Conservation (phyloP, 2,888 invertebrate species). For the Dryomyza anilis region DNA sequence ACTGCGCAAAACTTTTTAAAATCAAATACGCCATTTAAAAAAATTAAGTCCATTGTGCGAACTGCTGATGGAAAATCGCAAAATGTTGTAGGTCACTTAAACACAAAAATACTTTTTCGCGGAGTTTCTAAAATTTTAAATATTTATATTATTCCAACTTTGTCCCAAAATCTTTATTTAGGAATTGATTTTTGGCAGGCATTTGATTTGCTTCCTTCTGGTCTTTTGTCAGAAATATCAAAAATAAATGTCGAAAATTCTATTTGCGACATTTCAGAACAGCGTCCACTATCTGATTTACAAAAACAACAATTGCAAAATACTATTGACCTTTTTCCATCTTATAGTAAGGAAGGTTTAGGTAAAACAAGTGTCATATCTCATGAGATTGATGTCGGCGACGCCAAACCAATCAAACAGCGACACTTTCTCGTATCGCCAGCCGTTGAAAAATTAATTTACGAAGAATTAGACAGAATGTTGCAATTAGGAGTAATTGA, state of each 20-base stretch:
- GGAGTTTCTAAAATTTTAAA: background rate
- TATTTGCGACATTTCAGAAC: too few relatives aligned
- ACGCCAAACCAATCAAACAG: conserved; percentile 21
- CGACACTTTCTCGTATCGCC: conserved; percentile 20
- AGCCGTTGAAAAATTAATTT: conserved; percentile 19
- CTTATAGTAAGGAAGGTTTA: conserved; percentile 20
- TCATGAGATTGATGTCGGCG: conserved; percentile 8
- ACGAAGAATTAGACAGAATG: conserved; percentile 25
- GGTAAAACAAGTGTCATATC: conserved; percentile 8
- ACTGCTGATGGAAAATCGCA: conserved; percentile 29
- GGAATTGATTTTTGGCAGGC: conserved; percentile 29
- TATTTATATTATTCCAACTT: conserved; percentile 23
- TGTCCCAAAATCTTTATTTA: conserved; percentile 28
- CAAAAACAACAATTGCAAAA: too few relatives aligned
- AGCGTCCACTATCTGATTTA: too few relatives aligned
- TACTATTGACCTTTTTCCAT: conserved; percentile 5
- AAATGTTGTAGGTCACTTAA: background rate
- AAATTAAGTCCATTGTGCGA: conserved; percentile 5
- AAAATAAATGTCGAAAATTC: too few relatives aligned
- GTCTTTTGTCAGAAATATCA: background rate
- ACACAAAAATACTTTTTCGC: background rate
- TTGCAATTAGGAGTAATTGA: conserved; percentile 39
- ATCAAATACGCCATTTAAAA: background rate
- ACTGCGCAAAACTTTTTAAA: conserved; percentile 8
- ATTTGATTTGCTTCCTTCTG: conserved; percentile 1